Conservation (phyloP, 2,113 vertebrate species). For the Saguinus midas region DNA sequence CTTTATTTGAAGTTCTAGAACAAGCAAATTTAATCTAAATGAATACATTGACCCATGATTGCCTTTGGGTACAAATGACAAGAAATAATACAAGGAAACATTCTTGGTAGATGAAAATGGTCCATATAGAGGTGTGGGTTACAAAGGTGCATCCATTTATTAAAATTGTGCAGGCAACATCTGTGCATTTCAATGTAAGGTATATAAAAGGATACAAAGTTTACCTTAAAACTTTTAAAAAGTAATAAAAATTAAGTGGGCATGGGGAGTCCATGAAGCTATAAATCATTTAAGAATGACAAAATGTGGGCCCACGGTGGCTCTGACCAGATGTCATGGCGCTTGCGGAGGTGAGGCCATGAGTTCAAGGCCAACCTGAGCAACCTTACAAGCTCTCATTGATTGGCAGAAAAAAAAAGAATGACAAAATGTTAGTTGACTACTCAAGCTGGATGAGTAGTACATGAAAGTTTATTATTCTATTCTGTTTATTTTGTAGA, state of each 20-base stretch:
- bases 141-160: neutral
- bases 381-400: too few relatives aligned
- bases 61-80: neutral
- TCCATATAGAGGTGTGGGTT: neutral
- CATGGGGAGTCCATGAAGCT: neutral
- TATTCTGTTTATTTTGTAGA: too few relatives aligned
- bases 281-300: neutral
- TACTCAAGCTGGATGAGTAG: neutral
- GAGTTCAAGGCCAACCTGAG: too few relatives aligned
- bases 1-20: neutral
- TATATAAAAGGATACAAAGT: neutral
- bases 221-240: constrained; percentile 9
- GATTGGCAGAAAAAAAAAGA: neutral
- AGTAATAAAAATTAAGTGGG: neutral
- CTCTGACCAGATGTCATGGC: too few relatives aligned
- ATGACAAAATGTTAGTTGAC: neutral
- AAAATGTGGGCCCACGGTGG: too few relatives aligned
- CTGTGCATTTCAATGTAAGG: neutral
- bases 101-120: neutral
- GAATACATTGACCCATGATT: neutral
- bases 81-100: neutral
- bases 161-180: neutral
- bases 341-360: too few relatives aligned
- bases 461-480: too few relatives aligned
- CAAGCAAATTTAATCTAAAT: neutral